Conservation (phyloP, 1,140 invertebrate species). For the Cheumatopsyche charites region DNA sequence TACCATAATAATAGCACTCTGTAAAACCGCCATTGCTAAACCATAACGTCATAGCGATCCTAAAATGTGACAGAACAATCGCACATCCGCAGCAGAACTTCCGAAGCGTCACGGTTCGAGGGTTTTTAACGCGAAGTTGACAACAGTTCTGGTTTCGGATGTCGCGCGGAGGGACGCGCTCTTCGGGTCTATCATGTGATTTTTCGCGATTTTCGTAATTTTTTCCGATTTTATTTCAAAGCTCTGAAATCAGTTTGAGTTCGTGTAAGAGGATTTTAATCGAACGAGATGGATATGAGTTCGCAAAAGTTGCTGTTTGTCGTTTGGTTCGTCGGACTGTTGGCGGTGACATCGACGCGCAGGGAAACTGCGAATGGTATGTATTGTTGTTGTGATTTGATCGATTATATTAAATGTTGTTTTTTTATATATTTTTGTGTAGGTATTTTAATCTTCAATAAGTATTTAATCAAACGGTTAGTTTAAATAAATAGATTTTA, state of each 20-base stretch:
- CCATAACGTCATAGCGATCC: not conserved
- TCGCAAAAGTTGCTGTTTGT: constrained; percentile 29
- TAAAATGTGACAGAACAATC: not conserved
- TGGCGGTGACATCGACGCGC: constrained; percentile 43
- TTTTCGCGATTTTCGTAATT: too few relatives aligned
- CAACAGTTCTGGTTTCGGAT: constrained; percentile 9
- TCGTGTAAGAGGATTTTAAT: too few relatives aligned
- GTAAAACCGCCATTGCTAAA: not conserved
- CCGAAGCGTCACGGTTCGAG: constrained; percentile 13
- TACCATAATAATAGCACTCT: too few relatives aligned
- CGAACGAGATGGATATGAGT: not conserved
- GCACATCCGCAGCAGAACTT: not conserved
- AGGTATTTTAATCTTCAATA: too few relatives aligned
- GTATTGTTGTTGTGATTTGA: not conserved
- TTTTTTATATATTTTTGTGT: too few relatives aligned
- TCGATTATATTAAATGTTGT: not conserved
- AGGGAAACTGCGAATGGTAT: constrained; percentile 27
- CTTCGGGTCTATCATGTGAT: not conserved
- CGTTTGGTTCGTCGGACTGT: constrained; percentile 27
- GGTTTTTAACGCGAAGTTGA: not conserved
- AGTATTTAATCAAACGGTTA: too few relatives aligned
- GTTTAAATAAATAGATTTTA: too few relatives aligned
- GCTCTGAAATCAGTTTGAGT: too few relatives aligned
- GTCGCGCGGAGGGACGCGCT: not conserved
- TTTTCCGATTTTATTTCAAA: too few relatives aligned